Evolutionary conservation across 2,888 invertebrate species (phyloP), one percentile per base, ranked within the genome.

Genomic region (Aphrophora alni): DNA sequence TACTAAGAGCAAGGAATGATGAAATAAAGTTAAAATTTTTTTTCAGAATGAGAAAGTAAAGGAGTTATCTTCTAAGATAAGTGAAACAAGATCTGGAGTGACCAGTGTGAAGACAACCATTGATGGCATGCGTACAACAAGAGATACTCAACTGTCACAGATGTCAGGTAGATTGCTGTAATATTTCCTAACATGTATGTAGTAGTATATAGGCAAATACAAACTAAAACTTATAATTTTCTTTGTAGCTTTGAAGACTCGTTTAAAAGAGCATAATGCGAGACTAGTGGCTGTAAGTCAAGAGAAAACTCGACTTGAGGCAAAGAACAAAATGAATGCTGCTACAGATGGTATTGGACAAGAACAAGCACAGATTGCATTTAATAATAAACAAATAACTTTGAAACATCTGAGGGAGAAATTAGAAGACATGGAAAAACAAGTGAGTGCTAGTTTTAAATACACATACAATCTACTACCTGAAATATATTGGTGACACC

Each of bases 101-200:
- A 95, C 97, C 0, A 94, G 95, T 51, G 95, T 97, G 1, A 98
- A 98, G 88, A 92, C 95, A 0, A 95, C 96, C n/a, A 99, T 99
- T 81, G 99, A 99, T 87, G 95, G 95, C 0, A 86, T 86, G 85
- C 86, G 92, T 77, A 92, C 94, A 0, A 96, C 96, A n/a, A 91
- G 99, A 3, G 99, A 99, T 88, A 90, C 94, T 0, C 97, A 97
- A 85, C 93, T 98, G 91, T 91, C 93, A 59, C 75, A 81, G 44
- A 81, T 81, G 81, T 78, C 78, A 24, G 70, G 73, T 79, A 74
- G 26, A 14, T 95, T 96, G 94, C n/a, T n/a, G n/a, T n/a, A n/a
- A n/a, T n/a, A n/a, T n/a, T n/a, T n/a, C n/a, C n/a, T n/a, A n/a
- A n/a, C n/a, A n/a, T n/a, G n/a, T n/a, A n/a, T n/a, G n/a, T n/a